Base-by-base conservation (phyloP, 2,888 invertebrate species). In the Malachius bipustulatus region DNA sequence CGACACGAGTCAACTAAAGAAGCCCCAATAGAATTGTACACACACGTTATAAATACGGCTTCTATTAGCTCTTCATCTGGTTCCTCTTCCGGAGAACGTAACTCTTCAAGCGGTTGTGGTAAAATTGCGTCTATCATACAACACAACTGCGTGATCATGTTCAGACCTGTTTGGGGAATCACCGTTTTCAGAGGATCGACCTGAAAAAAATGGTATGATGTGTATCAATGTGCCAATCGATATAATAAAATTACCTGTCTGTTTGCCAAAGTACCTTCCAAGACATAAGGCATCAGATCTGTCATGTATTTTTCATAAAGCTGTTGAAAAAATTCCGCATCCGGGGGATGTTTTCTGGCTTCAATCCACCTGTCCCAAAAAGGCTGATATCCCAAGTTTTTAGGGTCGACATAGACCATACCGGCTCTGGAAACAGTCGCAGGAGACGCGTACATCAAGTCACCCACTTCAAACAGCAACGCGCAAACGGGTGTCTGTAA, bases 401-500 rank as follows among this genome's bases (percentile, higher is more conserved):
- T 89, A 0, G 91, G 89, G 54, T 91, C 90, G 0, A 93, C 88
- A 51, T 79, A 93, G 6, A 93, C 89, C 89, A 93, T 90, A 16
- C 55, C 91, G 4, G 89, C 89, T 35, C 91, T 70, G 0, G 90
- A 90, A 2, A 93, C 87, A 0, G 89, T 91, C 1, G 91, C 90
- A 0, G 93, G 93, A 0, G 91, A 91, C 0, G 91, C 91, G 51
- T 81, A 89, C 59, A 80, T 79, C 41, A 93, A 66, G 61, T 90
- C 83, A 2, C 84, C 89, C 14, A 91, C 85, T 70, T 93, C 91
- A 63, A 91, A 91, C 30, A 93, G 64, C 39, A 93, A 62, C 15
- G 82, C 76, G 59, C 85, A 84, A 60, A 87, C 77, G 39, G 77
- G 75, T 52, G 82, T 80, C 43, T 85, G 81, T 38, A 90, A 66